These are phyloP conservation scores for Centroberyx gerrardi DNA, from an alignment of 2,797 vertebrate genomes.

Conservation along the genomic window DNA sequence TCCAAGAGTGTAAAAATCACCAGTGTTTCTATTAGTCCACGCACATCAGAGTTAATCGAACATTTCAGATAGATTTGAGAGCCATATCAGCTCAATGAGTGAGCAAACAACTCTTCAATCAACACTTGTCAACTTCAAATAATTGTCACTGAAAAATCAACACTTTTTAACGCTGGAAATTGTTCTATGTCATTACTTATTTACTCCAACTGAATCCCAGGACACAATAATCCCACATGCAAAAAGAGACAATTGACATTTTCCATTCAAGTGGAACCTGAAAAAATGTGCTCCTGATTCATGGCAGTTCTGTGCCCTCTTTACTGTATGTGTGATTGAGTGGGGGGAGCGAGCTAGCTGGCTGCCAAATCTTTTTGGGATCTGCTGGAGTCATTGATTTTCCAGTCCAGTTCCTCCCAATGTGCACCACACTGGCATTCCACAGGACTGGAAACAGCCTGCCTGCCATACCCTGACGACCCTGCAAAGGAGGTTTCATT, in stretches of 20 bases:
- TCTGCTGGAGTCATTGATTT: constrained; percentile 75
- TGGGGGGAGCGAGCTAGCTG: constrained; percentile 34
- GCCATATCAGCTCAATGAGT: too few species aligned
- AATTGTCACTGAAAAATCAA: neutral
- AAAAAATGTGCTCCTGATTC: constrained; percentile 6
- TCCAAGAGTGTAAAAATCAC: too few species aligned
- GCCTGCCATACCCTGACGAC: constrained; percentile 29
- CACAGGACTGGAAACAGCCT: constrained; percentile 62
- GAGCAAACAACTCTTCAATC: too few species aligned
- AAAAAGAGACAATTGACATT: constrained; percentile 3
- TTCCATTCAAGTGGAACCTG: neutral
- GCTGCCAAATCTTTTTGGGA: constrained; percentile 71
- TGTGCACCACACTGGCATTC: constrained; percentile 72
- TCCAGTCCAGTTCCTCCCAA: constrained; percentile 80
- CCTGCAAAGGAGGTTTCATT: constrained; percentile 44
- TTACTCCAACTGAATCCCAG: neutral
- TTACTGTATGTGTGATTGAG: constrained; percentile 33
- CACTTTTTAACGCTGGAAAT: neutral
- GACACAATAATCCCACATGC: neutral
- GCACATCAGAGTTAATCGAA: too few species aligned
- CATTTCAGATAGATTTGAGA: too few species aligned
- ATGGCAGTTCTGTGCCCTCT: constrained; percentile 7
- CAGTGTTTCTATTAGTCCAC: too few species aligned
- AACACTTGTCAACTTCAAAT: too few species aligned
- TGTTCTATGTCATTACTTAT: neutral